Evolutionary conservation across 30 jellyfish, hydroid and myxozoan genomes (phyloP).

Genomic region (Hydractinia echinata): DNA sequence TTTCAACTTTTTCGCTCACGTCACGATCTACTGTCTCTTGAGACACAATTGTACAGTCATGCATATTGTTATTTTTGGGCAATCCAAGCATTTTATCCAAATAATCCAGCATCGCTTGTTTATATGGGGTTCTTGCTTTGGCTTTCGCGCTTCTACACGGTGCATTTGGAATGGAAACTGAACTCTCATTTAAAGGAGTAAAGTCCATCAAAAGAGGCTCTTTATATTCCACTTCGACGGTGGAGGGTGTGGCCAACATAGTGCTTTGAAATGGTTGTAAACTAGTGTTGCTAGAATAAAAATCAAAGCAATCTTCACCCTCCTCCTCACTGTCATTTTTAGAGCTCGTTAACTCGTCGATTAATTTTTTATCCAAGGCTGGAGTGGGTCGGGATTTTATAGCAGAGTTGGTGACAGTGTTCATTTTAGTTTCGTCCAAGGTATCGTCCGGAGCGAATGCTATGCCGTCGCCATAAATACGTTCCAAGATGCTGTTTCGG

Average conservation of each 20-base stretch:
- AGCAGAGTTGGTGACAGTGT: too few relatives aligned
- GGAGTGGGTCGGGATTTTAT: constrained; percentile 8
- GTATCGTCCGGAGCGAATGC: too few relatives aligned
- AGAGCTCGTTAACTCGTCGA: constrained; percentile 14
- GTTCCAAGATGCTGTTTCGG: too few relatives aligned
- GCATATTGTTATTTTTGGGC: neutral
- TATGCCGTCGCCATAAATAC: too few relatives aligned
- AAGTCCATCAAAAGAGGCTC: neutral
- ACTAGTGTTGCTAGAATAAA: neutral
- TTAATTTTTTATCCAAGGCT: neutral
- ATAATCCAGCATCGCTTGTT: constrained; percentile 12
- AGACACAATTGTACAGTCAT: neutral
- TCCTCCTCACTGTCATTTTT: neutral
- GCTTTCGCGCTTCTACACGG: constrained; percentile 14
- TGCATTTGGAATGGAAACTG: neutral
- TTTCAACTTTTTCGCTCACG: too few relatives aligned
- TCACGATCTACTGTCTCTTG: too few relatives aligned
- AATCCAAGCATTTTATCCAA: constrained; percentile 7
- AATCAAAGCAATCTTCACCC: neutral
- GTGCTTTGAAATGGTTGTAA: constrained; percentile 11
- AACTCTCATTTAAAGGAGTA: neutral
- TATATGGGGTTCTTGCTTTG: constrained; percentile 20
- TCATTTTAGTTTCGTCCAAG: too few relatives aligned
- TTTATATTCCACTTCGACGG: neutral
- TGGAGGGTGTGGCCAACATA: neutral